Conservation (phyloP, 2,113 vertebrate genomes). For the Aldabrachelys gigantea region DNA sequence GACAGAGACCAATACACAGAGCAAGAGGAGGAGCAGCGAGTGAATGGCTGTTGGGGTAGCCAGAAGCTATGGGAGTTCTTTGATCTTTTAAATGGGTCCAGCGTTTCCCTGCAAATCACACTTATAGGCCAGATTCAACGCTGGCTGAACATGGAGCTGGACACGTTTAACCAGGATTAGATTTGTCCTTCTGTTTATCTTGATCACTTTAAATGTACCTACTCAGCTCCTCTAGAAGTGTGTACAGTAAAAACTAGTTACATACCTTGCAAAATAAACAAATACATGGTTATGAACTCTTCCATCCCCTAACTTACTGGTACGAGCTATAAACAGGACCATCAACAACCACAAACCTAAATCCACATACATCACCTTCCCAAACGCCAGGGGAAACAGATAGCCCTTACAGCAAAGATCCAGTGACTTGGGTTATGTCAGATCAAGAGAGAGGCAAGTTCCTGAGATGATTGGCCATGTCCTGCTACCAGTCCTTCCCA, state of each 20-base stretch:
- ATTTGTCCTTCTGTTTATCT: not conserved
- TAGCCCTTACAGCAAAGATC: not conserved
- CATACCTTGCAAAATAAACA: not conserved
- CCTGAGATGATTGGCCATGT: not conserved
- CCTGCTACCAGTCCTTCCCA: not conserved
- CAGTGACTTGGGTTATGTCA: not conserved
- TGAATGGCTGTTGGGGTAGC: not conserved
- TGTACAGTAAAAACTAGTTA: not conserved
- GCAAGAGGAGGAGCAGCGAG: not conserved
- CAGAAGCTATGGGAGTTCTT: not conserved
- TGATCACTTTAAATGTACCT: not conserved
- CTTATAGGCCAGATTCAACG: not conserved
- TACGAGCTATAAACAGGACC: not conserved
- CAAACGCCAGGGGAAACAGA: not conserved
- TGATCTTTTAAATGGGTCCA: not conserved
- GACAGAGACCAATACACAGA: accelerated
- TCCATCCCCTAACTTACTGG: not conserved
- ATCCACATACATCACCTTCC: not conserved
- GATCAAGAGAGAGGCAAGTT: not conserved
- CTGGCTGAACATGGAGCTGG: not conserved
- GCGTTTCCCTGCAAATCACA: not conserved
- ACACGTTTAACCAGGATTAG: not conserved
- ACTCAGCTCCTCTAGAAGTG: not conserved
- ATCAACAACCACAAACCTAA: not conserved
- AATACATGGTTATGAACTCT: not conserved